A percentile compares a stretch with the other conserved stretches of the same genome.
Conservation (phyloP, 2,888 invertebrate genomes). For the Chalcosyrphus nemorum region DNA sequence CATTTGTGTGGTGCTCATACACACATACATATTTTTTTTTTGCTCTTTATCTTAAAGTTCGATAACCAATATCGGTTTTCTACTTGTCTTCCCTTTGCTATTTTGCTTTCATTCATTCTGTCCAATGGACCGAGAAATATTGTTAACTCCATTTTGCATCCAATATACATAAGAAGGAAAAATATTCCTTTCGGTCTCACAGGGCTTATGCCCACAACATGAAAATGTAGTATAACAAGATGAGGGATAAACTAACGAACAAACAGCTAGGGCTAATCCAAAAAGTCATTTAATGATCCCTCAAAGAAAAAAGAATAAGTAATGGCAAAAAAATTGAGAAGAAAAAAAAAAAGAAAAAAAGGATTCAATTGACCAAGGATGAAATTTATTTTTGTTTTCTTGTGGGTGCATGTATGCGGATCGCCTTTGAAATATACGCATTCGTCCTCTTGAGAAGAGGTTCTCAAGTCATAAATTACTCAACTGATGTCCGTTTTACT, state of each 20-base stretch:
- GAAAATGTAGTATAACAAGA: conserved; percentile 42
- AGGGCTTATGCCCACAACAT: conserved; percentile 32
- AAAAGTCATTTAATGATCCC: conserved; percentile 63
- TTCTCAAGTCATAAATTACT: conserved; percentile 63
- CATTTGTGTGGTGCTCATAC: not conserved
- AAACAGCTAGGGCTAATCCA: conserved; percentile 55
- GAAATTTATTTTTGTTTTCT: conserved; percentile 54
- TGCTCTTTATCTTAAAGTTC: conserved; percentile 45
- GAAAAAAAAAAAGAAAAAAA: conserved; percentile 1
- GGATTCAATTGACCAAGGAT: conserved; percentile 63
- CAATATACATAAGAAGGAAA: not conserved
- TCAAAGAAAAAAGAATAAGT: conserved; percentile 16
- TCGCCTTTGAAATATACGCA: conserved; percentile 16
- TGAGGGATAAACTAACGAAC: conserved; percentile 62
- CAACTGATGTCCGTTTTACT: conserved; percentile 53
- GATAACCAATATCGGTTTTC: conserved; percentile 46
- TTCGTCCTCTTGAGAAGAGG: conserved; percentile 29
- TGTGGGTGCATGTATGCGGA: conserved; percentile 32
- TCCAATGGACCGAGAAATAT: conserved; percentile 63
- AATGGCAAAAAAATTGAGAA: conserved; percentile 37
- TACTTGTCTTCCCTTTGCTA: conserved; percentile 23
- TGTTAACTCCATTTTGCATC: conserved; percentile 56
- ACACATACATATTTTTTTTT: not conserved
- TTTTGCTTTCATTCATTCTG: conserved; percentile 45
- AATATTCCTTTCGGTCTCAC: conserved; percentile 13